Conservation (phyloP, 2,113 vertebrate species). For the Melanostigma gelatinosum region DNA sequence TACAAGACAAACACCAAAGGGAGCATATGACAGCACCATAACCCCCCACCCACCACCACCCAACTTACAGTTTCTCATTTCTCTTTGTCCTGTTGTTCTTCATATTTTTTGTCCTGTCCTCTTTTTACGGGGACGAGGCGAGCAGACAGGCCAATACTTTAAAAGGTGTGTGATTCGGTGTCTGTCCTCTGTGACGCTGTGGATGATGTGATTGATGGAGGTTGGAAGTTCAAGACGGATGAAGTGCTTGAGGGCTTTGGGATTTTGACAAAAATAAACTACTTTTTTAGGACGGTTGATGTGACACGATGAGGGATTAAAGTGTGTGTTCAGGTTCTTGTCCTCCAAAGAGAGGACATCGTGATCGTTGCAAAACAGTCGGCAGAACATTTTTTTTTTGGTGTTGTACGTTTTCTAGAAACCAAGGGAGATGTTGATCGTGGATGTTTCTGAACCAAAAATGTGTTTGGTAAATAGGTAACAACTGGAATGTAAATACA, state of each 20-base stretch:
- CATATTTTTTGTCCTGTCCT: slow-evolving; percentile 47
- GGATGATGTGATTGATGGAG: slow-evolving; percentile 54
- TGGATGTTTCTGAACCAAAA: background rate
- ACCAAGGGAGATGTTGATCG: background rate
- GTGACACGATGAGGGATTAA: slow-evolving; percentile 43
- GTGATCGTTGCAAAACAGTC: background rate
- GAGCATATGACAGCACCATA: slow-evolving; percentile 13
- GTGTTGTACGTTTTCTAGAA: background rate
- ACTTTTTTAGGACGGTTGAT: slow-evolving; percentile 47
- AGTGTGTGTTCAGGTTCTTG: slow-evolving; percentile 1
- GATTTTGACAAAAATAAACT: slow-evolving; percentile 62
- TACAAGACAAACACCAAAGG: slow-evolving; percentile 1
- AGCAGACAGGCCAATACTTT: slow-evolving; percentile 37
- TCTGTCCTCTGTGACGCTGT: slow-evolving; percentile 41
- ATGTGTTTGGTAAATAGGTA: background rate
- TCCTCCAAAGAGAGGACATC: slow-evolving; percentile 24
- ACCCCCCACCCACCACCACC: background rate
- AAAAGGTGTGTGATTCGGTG: slow-evolving; percentile 40
- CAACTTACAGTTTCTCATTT: slow-evolving; percentile 20
- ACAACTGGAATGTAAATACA: too few species aligned
- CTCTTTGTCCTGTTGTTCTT: slow-evolving; percentile 63
- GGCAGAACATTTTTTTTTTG: background rate
- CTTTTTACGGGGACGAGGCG: slow-evolving; percentile 60
- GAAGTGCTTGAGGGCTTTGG: slow-evolving; percentile 43
- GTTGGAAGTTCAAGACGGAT: slow-evolving; percentile 47